These are phyloP conservation scores for Drosophila eugracilis DNA, from an alignment of 1,140 invertebrate genomes.

Conservation along the genomic window DNA sequence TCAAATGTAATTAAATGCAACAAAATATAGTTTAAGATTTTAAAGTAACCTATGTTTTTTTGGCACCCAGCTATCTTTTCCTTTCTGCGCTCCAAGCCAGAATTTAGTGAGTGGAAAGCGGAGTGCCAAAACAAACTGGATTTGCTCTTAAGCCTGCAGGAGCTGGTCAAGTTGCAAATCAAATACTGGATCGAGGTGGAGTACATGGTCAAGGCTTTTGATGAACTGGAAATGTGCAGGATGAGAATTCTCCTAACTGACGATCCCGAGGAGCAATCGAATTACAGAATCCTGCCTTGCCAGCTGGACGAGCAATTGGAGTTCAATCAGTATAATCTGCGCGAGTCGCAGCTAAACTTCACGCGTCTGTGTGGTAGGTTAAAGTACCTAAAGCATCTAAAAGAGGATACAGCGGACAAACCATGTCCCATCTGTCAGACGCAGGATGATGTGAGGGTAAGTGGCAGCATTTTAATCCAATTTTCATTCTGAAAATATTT, in stretches of 20 bases:
- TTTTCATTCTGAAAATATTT: background rate
- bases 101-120: conserved; percentile 18
- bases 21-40: background rate
- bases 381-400: conserved; percentile 80
- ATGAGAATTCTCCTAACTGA: conserved; percentile 86
- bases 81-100: conserved; percentile 43
- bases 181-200: conserved; percentile 84
- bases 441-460: conserved; percentile 68
- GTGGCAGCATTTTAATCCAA: background rate
- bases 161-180: conserved; percentile 87
- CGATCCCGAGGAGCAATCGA: conserved; percentile 70
- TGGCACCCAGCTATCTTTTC: conserved; percentile 50
- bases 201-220: conserved; percentile 86
- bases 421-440: conserved; percentile 90
- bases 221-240: conserved; percentile 92
- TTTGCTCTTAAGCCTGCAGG: conserved; percentile 87
- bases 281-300: conserved; percentile 59
- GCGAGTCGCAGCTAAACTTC: conserved; percentile 69
- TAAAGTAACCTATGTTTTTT: background rate
- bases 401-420: conserved; percentile 84
- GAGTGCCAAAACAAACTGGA: conserved; percentile 86
- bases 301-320: conserved; percentile 56
- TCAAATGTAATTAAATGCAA: conserved; percentile 44
- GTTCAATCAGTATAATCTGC: conserved; percentile 56
- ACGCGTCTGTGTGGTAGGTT: conserved; percentile 58